phyloP scores from a whole-genome alignment of 2,797 vertebrate genomes.

The Gephyroberyx darwinii region DNA sequence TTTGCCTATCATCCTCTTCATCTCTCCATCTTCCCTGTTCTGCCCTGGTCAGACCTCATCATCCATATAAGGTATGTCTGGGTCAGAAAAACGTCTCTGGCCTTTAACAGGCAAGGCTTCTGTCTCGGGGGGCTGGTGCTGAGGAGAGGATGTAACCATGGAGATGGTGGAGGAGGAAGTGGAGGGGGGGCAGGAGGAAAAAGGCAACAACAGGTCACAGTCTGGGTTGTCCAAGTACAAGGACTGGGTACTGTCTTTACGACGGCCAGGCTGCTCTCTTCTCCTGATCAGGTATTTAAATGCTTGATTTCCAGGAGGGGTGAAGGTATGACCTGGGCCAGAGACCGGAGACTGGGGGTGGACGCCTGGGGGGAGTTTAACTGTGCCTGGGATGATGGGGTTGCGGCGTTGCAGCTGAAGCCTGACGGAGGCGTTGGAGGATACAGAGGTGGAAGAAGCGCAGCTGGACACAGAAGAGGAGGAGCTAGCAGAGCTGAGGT shows the following conservation, averaged over 20 bases:
- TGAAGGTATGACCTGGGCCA: conserved; percentile 1
- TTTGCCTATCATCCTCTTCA: conserved; percentile 2
- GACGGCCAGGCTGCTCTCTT: conserved; percentile 83
- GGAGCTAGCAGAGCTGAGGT: conserved; percentile 57
- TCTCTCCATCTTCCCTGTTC: background rate
- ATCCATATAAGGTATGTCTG: conserved; percentile 81
- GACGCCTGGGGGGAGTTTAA: conserved; percentile 87
- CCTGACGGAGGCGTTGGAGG: conserved; percentile 64
- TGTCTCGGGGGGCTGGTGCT: conserved; percentile 36
- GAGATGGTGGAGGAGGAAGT: conserved; percentile 68
- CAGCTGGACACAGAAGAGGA: conserved; percentile 56
- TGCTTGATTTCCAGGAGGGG: conserved; percentile 22
- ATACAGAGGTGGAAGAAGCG: conserved; percentile 58
- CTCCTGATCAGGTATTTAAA: conserved; percentile 65
- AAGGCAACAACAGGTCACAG: conserved; percentile 57
- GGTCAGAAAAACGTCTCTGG: conserved; percentile 89
- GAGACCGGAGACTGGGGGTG: conserved; percentile 32
- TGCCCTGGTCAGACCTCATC: conserved; percentile 64
- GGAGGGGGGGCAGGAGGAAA: conserved; percentile 71
- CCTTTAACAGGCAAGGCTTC: conserved; percentile 54
- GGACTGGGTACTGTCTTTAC: conserved; percentile 89
- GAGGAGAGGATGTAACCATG: conserved; percentile 50
- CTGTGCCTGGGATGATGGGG: conserved; percentile 88
- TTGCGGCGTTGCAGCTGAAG: conserved; percentile 83
- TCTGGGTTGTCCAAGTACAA: conserved; percentile 81